Evolutionary conservation across 2,113 vertebrate species (phyloP).

Genomic region (Bos indicus): DNA sequence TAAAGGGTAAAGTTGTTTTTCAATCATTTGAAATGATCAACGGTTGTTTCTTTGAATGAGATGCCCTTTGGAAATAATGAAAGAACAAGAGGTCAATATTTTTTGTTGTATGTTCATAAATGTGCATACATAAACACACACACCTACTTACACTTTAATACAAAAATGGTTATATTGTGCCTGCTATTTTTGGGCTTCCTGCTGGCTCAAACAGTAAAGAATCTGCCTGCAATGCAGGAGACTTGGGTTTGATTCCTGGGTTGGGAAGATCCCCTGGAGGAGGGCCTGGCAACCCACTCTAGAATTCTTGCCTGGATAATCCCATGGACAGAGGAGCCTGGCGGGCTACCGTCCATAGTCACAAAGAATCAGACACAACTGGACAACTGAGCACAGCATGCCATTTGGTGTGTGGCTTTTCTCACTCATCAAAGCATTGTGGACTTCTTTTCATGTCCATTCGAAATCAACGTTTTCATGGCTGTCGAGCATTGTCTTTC

Average conservation of each 20-base stretch:
- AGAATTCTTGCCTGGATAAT: not conserved
- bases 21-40: not conserved
- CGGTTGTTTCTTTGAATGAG: not conserved
- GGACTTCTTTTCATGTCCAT: not conserved
- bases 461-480: not conserved
- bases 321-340: not conserved
- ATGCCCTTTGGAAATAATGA: not conserved
- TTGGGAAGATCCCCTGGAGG: not conserved
- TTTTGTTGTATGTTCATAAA: not conserved
- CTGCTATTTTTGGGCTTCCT: not conserved
- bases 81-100: not conserved
- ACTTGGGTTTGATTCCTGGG: not conserved
- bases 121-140: not conserved
- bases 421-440: not conserved
- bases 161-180: not conserved
- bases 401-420: not conserved
- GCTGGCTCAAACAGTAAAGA: not conserved
- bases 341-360: not conserved
- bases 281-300: not conserved
- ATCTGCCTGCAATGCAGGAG: not conserved
- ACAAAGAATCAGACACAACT: not conserved
- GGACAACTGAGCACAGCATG: not conserved
- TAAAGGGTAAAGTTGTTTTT: not conserved
- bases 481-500: not conserved
- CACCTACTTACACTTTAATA: not conserved